Base-by-base conservation (phyloP, 2,797 vertebrate species). In the Poeciliopsis gracilis region DNA sequence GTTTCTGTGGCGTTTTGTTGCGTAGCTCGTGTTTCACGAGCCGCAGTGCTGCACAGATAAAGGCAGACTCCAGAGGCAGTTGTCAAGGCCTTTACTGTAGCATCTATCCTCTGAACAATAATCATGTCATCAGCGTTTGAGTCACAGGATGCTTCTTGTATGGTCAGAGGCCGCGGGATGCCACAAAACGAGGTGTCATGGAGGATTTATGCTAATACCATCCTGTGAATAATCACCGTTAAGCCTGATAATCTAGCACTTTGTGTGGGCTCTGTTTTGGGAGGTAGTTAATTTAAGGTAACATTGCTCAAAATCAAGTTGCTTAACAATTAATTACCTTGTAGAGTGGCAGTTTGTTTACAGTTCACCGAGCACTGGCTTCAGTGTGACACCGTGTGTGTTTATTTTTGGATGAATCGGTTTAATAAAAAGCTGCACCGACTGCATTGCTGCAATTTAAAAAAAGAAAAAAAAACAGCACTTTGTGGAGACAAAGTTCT, bases 201-300 rank as follows among this genome's bases (percentile, higher is more conserved):
- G 61, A 82, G 85, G 85, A 89, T 86, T 88, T 84, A 87, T 83
- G 77, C 78, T 86, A 89, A 92, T 87, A 66, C 73, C 11, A n/a
- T 82, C 70, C 86, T 86, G 86, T 83, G 85, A 80, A 87, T 86
- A 90, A 88, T 81, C 84, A 70, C 70, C 0, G 2, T 90, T 91
- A 87, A 89, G 77, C 83, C 73, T 61, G 73, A 78, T 81, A 86
- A 84, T 84, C 89, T 86, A 89, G 55, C 84, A 75, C 72, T 87
- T 86, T 86, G 89, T 90, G 90, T 90, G 87, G 86, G 90, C 83
- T 87, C 85, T 90, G 81, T 87, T 92, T 88, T 88, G 57, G 90
- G 82, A 91, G 85, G 89, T 89, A 90, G 86, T 88, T 89, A 87
- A 92, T 93, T 93, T 93, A 92, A 90, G 80, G 86, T 91, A 88